Evolutionary conservation across 1,140 invertebrate genomes (phyloP), one percentile per base, ranked within the genome.

Genomic region (Drosophila funebris): DNA sequence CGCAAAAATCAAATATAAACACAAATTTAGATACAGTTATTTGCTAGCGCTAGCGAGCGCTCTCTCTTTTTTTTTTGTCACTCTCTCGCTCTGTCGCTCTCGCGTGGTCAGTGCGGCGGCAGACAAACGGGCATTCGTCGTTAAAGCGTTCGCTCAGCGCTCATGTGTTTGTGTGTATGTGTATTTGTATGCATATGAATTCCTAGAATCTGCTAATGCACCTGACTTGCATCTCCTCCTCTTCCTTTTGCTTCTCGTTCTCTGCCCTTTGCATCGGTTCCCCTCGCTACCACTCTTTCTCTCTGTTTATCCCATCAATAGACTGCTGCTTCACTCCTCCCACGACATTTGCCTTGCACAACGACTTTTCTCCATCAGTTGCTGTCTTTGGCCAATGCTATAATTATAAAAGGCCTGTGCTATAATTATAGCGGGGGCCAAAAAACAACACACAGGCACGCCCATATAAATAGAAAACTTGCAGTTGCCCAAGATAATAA

Each of bases 1-100:
- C 78, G 78, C 85, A 78, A 77, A 84, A 87, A 71, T 81, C 77
- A 81, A 87, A 85, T 85, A 85, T 80, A 81, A 78, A 87, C 74
- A 87, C 82, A 78, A 73, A 78, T 87, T 82, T 82, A 76, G 78
- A 85, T 88, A 82, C 71, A 64, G 70, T 87, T 78, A 85, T 73
- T 46, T 29, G 61, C 56, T 43, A 33, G 41, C 52, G 31, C 48
- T 52, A 33, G 16, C 50, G 50, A 20, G 39, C n/a, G 7, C 5
- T 39, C 41, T 44, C 11, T 52, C 7, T 52, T 22, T 37, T 43
- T 20, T 8, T 31, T n/a, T 6, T 29, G n/a, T 11, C 2, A 46
- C 16, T 44, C 16, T 20, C 24, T 20, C 18, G 7, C 57, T 53
- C 13, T 37, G 39, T 11, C 24, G 27, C 11, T 62, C 36, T 62